Conservation (phyloP, 2,113 vertebrate genomes). For the rat (Rattus norvegicus) region DNA sequence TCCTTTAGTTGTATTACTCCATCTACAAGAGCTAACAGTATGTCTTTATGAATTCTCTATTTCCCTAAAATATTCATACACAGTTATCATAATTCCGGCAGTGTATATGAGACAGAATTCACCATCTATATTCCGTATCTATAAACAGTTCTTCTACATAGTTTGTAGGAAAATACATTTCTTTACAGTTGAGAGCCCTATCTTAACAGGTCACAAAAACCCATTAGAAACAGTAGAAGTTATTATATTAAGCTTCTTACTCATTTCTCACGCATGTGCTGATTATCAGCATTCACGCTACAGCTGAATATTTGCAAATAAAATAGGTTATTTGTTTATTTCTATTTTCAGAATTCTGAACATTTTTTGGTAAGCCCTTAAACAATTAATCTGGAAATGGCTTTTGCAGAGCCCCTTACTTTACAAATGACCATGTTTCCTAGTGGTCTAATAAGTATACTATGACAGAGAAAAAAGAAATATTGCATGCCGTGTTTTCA, state of each 20-base stretch:
- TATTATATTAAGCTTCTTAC: background rate
- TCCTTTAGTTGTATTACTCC: conserved; percentile 38
- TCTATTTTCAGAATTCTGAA: background rate
- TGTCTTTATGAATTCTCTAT: conserved; percentile 22
- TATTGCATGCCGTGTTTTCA: background rate
- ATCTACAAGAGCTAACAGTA: conserved; percentile 24
- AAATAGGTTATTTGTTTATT: background rate
- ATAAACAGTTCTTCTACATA: background rate
- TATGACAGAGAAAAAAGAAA: background rate
- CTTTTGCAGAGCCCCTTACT: background rate
- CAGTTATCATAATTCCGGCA: conserved; percentile 23
- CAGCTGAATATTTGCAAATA: background rate
- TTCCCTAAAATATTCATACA: background rate
- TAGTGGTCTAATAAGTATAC: background rate
- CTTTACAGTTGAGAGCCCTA: conserved; percentile 26
- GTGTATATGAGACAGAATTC: background rate
- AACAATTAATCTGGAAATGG: background rate
- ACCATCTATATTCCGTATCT: conserved; percentile 30
- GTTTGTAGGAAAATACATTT: conserved; percentile 45
- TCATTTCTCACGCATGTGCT: background rate
- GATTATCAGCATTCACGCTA: background rate
- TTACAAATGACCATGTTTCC: background rate
- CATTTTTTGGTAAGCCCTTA: background rate
- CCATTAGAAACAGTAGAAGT: background rate
- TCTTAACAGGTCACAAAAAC: conserved; percentile 7